phyloP scores from a whole-genome alignment of 2,888 invertebrate genomes.

The Lathronympha strigana region DNA sequence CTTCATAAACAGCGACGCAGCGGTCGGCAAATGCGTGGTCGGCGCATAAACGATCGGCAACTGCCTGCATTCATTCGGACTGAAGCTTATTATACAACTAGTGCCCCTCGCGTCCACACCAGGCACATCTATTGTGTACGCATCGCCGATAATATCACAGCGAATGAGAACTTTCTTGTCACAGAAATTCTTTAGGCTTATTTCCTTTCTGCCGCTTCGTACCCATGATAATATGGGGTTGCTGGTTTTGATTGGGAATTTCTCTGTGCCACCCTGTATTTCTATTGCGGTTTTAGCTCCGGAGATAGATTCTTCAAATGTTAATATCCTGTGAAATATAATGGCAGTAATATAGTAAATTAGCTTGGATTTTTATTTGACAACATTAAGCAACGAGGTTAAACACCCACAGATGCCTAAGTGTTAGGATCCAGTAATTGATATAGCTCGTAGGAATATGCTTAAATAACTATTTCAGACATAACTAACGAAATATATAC shows the following conservation, averaged over 20 bases:
- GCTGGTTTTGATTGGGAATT: conserved; percentile 74
- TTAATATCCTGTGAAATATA: conserved; percentile 59
- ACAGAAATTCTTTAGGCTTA: conserved; percentile 69
- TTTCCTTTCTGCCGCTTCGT: conserved; percentile 66
- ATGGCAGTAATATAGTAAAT: neutral
- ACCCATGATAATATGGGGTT: conserved; percentile 69
- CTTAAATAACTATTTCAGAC: too few relatives aligned
- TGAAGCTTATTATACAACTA: conserved; percentile 62
- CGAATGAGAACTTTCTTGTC: conserved; percentile 68
- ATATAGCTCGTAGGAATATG: too few relatives aligned
- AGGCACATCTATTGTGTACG: conserved; percentile 68
- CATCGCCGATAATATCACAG: conserved; percentile 72
- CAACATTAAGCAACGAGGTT: too few relatives aligned
- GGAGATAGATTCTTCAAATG: conserved; percentile 65
- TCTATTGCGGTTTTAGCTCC: conserved; percentile 59
- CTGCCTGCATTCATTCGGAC: conserved; percentile 64
- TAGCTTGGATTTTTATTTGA: neutral
- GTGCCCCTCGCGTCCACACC: conserved; percentile 62
- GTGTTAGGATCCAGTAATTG: too few relatives aligned
- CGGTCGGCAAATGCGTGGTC: conserved; percentile 56
- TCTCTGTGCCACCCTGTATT: conserved; percentile 62
- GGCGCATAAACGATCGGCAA: conserved; percentile 68
- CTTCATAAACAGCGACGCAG: conserved; percentile 64
- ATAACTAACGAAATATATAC: too few relatives aligned
- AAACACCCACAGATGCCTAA: too few relatives aligned